Evolutionary conservation across 2,113 vertebrate species (phyloP), one percentile per base, ranked within the genome.

Genomic region (Coregonus clupeaformis): DNA sequence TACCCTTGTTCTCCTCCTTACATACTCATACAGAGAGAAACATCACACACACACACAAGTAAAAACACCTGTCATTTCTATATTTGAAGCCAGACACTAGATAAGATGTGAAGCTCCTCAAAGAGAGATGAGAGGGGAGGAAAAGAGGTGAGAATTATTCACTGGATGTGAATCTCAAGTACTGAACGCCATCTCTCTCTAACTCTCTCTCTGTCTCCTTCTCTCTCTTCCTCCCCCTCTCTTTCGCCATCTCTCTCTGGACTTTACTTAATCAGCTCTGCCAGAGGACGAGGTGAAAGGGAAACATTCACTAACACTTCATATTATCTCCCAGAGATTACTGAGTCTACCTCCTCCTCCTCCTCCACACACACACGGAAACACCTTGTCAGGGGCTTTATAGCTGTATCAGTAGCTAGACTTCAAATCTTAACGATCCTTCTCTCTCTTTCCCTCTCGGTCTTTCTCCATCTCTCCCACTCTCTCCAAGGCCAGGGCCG

Each of bases 231-330:
- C 32, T 36, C 32, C 32, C 32, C 6, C 32, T 36, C 32, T 36
- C 32, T 11, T 11, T 42, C 36, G 11, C 36, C 16, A n/a, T 18
- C 49, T 16, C 13, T 52, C 47, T 18, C n/a, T 20, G 27, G 57
- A 18, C 25, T 72, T 64, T 27, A 20, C 70, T 27, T 64, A 25
- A 72, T 72, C 59, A 47, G 59, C 18, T 36, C 11, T 47, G 32
- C 70, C 29, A 45, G 73, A 77, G 64, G 63, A 71, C 59, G 63
- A 79, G 68, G 69, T 74, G 79, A 79, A 69, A 73, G 64, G 65
- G 55, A 71, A 69, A 68, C 20, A 3, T 9, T 9, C 20, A 30
- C 65, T 32, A 6, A 45, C 36, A 32, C 67, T 24, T 16, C 42
- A 20, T n/a, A 42, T 47, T 45, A 42, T 45, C 67, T 45, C 9